These are phyloP conservation scores for Mustela nigripes DNA, from an alignment of 2,113 vertebrate species.

Conservation along the genomic window DNA sequence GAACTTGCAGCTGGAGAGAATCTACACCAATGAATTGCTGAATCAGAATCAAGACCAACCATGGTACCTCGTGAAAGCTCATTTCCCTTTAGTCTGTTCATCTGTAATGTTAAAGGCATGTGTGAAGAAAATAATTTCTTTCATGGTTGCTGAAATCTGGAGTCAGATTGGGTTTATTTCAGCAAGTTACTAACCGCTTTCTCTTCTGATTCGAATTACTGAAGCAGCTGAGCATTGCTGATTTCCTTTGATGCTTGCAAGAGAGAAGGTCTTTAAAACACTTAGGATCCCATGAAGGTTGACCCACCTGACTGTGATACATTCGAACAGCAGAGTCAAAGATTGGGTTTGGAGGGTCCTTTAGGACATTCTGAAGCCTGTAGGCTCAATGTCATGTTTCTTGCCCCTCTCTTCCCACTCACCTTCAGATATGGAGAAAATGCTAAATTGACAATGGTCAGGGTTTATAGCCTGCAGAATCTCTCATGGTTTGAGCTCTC, in stretches of 20 bases:
- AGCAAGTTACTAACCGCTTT: slow-evolving; percentile 54
- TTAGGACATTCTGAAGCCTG: background rate
- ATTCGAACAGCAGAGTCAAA: background rate
- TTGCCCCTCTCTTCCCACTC: background rate
- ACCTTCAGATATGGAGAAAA: background rate
- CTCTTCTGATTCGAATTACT: slow-evolving; percentile 49
- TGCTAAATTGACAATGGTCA: background rate
- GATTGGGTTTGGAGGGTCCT: background rate
- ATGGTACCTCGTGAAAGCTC: slow-evolving; percentile 35
- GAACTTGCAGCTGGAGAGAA: background rate
- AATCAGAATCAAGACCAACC: slow-evolving; percentile 61
- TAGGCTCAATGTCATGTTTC: background rate
- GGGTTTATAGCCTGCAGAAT: background rate
- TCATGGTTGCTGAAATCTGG: slow-evolving; percentile 50
- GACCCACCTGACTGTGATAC: background rate
- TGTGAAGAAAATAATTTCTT: slow-evolving; percentile 64
- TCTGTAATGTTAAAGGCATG: background rate
- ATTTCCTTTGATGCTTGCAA: slow-evolving; percentile 62
- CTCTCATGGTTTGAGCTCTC: background rate
- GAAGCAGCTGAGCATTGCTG: slow-evolving; percentile 18
- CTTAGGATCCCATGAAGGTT: background rate
- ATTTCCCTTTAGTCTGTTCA: slow-evolving; percentile 49
- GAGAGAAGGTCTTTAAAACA: slow-evolving; percentile 36
- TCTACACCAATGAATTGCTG: slow-evolving; percentile 51
- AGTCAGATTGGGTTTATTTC: slow-evolving; percentile 36